Conservation (phyloP, 2,113 vertebrate species). For the Oncorhynchus nerka region DNA sequence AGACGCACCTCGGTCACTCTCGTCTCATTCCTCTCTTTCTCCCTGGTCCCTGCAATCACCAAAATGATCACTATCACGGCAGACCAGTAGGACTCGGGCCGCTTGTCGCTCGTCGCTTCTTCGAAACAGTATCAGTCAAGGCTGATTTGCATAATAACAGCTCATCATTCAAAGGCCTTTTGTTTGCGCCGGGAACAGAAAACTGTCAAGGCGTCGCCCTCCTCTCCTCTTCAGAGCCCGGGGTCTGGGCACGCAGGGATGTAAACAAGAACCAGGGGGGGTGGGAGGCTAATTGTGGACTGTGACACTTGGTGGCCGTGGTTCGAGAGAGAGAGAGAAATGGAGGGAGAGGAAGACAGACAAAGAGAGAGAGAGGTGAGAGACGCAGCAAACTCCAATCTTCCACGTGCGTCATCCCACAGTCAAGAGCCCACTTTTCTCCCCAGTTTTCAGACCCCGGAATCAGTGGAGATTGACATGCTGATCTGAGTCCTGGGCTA, state of each 20-base stretch:
- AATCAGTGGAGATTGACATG: constrained; percentile 30
- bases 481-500: constrained; percentile 10
- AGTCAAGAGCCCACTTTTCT: constrained; percentile 1
- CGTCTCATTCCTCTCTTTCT: constrained; percentile 15
- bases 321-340: background rate
- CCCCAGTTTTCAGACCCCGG: background rate
- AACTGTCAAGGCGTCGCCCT: constrained; percentile 93
- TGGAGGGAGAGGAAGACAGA: background rate
- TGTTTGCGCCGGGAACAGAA: constrained; percentile 87
- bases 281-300: constrained; percentile 79
- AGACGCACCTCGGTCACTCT: constrained; percentile 80
- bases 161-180: constrained; percentile 87
- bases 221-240: constrained; percentile 58
- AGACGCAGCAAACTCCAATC: background rate
- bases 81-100: constrained; percentile 71
- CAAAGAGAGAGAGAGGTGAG: constrained; percentile 10
- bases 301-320: constrained; percentile 44
- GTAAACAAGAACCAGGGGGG: constrained; percentile 81
- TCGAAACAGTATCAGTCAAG: constrained; percentile 84
- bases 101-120: constrained; percentile 50
- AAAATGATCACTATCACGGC: constrained; percentile 89
- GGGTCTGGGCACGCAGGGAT: constrained; percentile 76
- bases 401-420: background rate
- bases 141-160: constrained; percentile 95
- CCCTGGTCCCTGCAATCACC: constrained; percentile 88